Conservation (phyloP, 2,797 vertebrate genomes). For the Gadopsis bispinosus region DNA sequence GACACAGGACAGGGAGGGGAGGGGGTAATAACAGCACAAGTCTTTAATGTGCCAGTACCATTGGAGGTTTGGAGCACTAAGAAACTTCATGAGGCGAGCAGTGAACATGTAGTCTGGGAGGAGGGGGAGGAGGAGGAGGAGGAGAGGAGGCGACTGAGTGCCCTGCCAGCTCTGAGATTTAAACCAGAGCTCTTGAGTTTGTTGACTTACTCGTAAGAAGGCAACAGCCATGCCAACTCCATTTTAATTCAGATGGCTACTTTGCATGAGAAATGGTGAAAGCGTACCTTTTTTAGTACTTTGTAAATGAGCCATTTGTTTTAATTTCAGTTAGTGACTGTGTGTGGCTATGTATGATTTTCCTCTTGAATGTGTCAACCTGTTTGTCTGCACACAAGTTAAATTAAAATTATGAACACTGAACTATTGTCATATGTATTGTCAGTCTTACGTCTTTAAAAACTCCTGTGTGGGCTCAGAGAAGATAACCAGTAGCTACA, state of each 20-base stretch:
- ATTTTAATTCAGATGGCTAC: slow-evolving; percentile 73
- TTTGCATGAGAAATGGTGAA: slow-evolving; percentile 74
- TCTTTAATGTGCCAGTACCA: slow-evolving; percentile 46
- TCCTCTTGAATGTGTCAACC: slow-evolving; percentile 31
- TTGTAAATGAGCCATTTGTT: slow-evolving; percentile 65
- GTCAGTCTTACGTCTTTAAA: neutral
- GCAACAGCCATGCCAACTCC: slow-evolving; percentile 56
- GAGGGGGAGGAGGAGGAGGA: slow-evolving; percentile 48
- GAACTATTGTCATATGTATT: neutral
- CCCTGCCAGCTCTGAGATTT: slow-evolving; percentile 70
- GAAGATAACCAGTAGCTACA: slow-evolving; percentile 22
- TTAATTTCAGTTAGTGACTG: slow-evolving; percentile 33
- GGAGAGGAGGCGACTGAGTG: slow-evolving; percentile 51
- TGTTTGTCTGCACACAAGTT: slow-evolving; percentile 21
- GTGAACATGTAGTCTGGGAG: slow-evolving; percentile 66
- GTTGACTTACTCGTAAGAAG: slow-evolving; percentile 77
- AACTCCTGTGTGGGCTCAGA: neutral
- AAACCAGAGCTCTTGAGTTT: slow-evolving; percentile 73
- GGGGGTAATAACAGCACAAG: slow-evolving; percentile 35
- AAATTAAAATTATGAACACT: neutral
- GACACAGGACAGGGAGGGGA: slow-evolving; percentile 57
- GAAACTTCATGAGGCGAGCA: slow-evolving; percentile 68
- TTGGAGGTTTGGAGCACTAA: slow-evolving; percentile 62
- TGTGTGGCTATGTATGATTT: slow-evolving; percentile 25
- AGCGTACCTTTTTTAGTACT: slow-evolving; percentile 49